Conservation (phyloP, 2,797 vertebrate genomes). For the Myotis pilosus region DNA sequence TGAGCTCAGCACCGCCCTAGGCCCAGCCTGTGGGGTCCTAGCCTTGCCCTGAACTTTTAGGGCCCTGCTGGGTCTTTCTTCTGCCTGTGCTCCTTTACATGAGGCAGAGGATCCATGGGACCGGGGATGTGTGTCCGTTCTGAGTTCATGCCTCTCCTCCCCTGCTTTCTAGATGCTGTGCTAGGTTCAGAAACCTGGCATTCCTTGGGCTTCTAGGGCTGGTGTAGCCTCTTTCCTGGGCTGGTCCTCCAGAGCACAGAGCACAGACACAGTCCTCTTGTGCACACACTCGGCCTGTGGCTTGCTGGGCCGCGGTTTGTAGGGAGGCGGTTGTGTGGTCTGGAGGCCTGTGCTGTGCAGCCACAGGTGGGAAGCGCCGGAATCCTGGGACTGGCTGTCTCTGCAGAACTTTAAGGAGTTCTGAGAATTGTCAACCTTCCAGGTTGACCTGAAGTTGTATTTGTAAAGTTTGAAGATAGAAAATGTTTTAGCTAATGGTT, state of each 20-base stretch:
- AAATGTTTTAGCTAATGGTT: background rate
- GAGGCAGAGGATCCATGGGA: background rate
- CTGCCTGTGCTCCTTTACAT: background rate
- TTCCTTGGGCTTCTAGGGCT: background rate
- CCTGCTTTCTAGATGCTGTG: background rate
- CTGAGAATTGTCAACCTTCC: background rate
- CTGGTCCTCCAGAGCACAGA: background rate
- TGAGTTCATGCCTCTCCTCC: background rate
- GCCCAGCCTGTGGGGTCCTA: background rate
- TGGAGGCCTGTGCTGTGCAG: background rate
- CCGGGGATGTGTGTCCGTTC: background rate
- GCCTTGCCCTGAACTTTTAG: background rate
- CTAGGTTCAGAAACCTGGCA: background rate
- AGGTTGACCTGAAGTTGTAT: background rate
- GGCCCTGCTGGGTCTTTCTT: background rate
- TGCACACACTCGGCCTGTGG: accelerated
- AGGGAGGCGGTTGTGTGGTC: background rate
- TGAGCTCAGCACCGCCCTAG: background rate
- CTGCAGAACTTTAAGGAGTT: background rate
- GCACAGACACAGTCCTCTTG: background rate
- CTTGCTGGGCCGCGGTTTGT: background rate
- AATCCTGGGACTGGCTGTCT: background rate
- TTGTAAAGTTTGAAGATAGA: background rate
- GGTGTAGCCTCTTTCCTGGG: background rate
- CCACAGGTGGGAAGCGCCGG: accelerated